Evolutionary conservation across 2,797 vertebrate genomes (phyloP), one percentile per base, ranked within the genome.

Genomic region (Poecilia wingei): DNA sequence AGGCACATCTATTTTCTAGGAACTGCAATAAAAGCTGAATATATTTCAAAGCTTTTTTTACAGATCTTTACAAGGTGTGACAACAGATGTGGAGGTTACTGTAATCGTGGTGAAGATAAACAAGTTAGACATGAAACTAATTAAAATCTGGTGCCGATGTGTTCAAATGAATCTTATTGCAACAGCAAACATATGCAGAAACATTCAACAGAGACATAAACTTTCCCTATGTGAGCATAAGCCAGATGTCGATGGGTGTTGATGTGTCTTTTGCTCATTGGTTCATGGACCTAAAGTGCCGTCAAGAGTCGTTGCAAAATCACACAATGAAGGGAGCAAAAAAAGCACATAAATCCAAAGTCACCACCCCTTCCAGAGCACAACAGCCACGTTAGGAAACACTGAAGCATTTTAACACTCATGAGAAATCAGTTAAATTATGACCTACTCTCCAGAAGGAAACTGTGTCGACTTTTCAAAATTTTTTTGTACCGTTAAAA

Each of bases 391-490:
- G 25, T 46, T 46, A 57, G 16, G 4, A 53, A 71, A 51, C 43
- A 6, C 33, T 43, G 22, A 20, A 55, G 3, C 16, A 20, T 20
- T 71, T 59, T 14, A 14, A 46, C 55, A 25, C 1, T 28, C 0
- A 6, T 74, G 7, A 68, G 18, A 73, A 79, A 80, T 41, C 59
- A 55, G 49, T n/a, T 68, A 39, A 68, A 47, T 68, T 16, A 41
- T 80, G 75, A 10, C 64, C 16, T 18, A 75, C 4, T 77, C 79
- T 81, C 81, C 81, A 64, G 55, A 82, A 59, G 70, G 81, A 71
- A 80, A 78, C 81, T 82, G 74, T 51, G 68, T 81, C 82, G 5
- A 79, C 43, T 2, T 53, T 84, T 72, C 13, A 69, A 25, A 3
- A 22, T 73, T 75, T 84, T 43, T 3, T 18, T 72, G 80, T 69